Evolutionary conservation across 2,797 vertebrate genomes (phyloP), one percentile per base, ranked within the genome.

Genomic region (Hafferia zeledoni): DNA sequence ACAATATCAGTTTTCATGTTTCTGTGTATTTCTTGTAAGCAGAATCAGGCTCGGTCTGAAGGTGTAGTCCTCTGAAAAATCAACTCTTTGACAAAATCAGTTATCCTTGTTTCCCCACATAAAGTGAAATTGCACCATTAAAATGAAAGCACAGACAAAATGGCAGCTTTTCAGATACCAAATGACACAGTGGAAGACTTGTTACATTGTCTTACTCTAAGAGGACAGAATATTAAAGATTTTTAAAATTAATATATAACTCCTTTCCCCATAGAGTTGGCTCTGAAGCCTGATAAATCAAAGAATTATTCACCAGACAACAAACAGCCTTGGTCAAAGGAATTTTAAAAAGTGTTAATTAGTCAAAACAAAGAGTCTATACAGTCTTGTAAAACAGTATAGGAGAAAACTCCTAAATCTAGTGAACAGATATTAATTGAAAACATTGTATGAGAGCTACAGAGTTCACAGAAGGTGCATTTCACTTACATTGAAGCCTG

Each of bases 321-420:
- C 0, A 1, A 75, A 96, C 95, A 85, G 31, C 57, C 93, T 90
- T 81, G 89, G 92, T 95, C 81, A 91, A 88, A 97, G 87, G 83
- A 93, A 94, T 96, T 83, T 95, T 93, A 92, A 93, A 87, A 92
- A 70, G 71, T 94, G 86, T 88, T 97, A 97, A 96, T 96, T 95
- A 93, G 89, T 91, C 82, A 94, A 95, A 95, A 91, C 90, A 95
- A 90, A 89, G 81, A 95, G 63, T 67, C 67, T 46, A 79, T 83
- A 64, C 41, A 95, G 90, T 49, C 94, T 95, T 89, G 91, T 95
- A 95, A 97, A 97, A 96, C 78, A 68, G 89, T 95, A 85, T 53
- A 60, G 76, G 90, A 96, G 79, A 96, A 95, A 93, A n/a, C 55
- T 88, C 89, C 95, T 95, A 96, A 96, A 93, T 91, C 7, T 63